Base-by-base conservation (phyloP, 30 jellyfish, hydroid and myxozoan genomes). In the Chrysaora quinquecirrha region DNA sequence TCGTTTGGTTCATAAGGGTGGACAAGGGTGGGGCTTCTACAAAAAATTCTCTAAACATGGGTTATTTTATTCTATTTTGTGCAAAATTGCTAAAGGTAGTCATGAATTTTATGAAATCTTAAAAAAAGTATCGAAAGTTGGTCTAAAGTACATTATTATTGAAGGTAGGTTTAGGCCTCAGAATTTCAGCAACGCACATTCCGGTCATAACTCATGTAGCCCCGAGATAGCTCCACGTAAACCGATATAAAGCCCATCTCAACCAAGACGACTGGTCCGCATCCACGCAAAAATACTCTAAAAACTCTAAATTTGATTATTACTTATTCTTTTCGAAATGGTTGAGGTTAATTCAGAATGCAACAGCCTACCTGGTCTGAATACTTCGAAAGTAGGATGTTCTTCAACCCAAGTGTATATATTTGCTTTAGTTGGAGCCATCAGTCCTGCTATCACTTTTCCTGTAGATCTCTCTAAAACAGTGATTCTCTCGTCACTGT, bases 371-470 rank as follows among this genome's bases (percentile, higher is more conserved):
- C 95, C 84, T 28, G 93, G 86, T 70, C 86, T 63, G 78, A 94
- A 84, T 23, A 94, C 95, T 64, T 94, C 99, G 46, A 78, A 94
- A 0, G 97, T 87, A 20, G 99, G 99, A 50, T 94, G 99, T 61
- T 88, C 99, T 48, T 94, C 99, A 2, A 94, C 88, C 99, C 99
- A 94, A 10, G 91, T 67, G 62, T 62, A 72, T 27, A 94, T 60
- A 58, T 87, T 74, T 64, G 87, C 85, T 76, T 88, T 88, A 0
- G 99, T 87, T 16, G 99, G 99, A 0, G 99, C 99, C 97, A 94
- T 94, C 0, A 94, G 95, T 25, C 99, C 99, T 28, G 99, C 99
- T 6, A 94, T 79, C 14, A 94, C 89, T 54, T 84, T 94, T 35
- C 97, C 97, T 25, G 99, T 63, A 0, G 99, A 68, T 54, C 89